These are phyloP conservation scores for Tachina lurida DNA, from an alignment of 2,888 invertebrate species.

Conservation along the genomic window DNA sequence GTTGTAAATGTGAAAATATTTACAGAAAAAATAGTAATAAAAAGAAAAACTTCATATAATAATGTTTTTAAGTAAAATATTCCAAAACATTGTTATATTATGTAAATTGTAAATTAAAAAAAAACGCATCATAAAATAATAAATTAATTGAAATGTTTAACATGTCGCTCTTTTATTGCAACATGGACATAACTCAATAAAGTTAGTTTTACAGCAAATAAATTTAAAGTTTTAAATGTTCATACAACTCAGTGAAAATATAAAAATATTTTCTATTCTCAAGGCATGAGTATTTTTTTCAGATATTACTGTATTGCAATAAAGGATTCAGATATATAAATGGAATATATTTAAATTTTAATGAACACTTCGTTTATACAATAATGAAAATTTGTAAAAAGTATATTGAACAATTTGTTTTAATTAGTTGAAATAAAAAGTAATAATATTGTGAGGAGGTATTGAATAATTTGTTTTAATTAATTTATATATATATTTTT, in stretches of 20 bases:
- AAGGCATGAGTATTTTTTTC: rapidly evolving
- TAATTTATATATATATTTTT: conserved; percentile 14
- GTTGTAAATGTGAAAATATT: too few relatives aligned
- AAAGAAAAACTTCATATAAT: too few relatives aligned
- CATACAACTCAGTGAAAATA: too few relatives aligned
- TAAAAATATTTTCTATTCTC: too few relatives aligned
- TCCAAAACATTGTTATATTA: not conserved
- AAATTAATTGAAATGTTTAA: conserved; percentile 57
- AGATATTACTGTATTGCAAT: too few relatives aligned
- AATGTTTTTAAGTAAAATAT: too few relatives aligned
- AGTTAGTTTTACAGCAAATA: too few relatives aligned
- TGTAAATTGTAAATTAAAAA: not conserved
- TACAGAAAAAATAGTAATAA: too few relatives aligned
- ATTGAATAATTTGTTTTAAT: conserved; percentile 33
- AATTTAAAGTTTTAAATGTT: too few relatives aligned
- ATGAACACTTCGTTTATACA: not conserved
- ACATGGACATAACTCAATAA: too few relatives aligned
- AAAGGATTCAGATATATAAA: not conserved
- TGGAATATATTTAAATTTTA: conserved; percentile 40
- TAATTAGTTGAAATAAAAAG: conserved; percentile 21
- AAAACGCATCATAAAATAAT: conserved; percentile 9
- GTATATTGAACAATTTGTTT: conserved; percentile 24
- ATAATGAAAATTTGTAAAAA: not conserved
- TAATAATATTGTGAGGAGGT: not conserved
- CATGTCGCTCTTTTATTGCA: not conserved